These are phyloP conservation scores for Sapajus apella DNA, from an alignment of 2,113 vertebrate species.

Conservation along the genomic window DNA sequence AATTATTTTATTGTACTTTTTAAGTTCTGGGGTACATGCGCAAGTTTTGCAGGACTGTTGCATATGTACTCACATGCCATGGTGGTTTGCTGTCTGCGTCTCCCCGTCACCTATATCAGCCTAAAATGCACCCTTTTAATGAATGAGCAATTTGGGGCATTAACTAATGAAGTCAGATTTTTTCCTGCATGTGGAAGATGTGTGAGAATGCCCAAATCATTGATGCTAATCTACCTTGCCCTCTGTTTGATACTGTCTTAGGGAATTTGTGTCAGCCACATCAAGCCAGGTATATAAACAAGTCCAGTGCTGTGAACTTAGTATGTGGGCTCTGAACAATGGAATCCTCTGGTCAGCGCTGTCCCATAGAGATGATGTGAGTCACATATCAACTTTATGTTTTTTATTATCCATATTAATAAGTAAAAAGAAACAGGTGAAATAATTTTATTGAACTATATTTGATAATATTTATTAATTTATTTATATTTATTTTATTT, in stretches of 20 bases:
- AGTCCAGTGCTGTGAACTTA: background rate
- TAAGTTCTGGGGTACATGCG: too few species aligned
- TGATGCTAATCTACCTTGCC: background rate
- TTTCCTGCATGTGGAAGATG: background rate
- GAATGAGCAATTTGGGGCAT: conserved; percentile 16
- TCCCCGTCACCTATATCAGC: too few species aligned
- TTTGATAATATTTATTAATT: background rate
- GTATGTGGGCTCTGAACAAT: background rate
- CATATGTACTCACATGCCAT: too few species aligned
- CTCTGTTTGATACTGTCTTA: background rate
- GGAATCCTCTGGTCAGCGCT: background rate
- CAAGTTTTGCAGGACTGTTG: too few species aligned
- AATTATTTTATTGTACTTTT: too few species aligned
- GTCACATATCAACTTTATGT: background rate
- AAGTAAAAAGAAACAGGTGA: background rate
- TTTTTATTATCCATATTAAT: background rate
- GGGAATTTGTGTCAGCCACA: background rate
- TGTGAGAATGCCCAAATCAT: background rate
- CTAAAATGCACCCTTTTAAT: background rate
- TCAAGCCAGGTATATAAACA: background rate
- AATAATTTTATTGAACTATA: background rate
- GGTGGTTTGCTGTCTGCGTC: too few species aligned
- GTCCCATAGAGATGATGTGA: background rate
- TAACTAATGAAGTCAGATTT: background rate
- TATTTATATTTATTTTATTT: background rate